Evolutionary conservation across 2,888 invertebrate genomes (phyloP), one percentile per base, ranked within the genome.

Genomic region (Leptinotarsa peninsularis): DNA sequence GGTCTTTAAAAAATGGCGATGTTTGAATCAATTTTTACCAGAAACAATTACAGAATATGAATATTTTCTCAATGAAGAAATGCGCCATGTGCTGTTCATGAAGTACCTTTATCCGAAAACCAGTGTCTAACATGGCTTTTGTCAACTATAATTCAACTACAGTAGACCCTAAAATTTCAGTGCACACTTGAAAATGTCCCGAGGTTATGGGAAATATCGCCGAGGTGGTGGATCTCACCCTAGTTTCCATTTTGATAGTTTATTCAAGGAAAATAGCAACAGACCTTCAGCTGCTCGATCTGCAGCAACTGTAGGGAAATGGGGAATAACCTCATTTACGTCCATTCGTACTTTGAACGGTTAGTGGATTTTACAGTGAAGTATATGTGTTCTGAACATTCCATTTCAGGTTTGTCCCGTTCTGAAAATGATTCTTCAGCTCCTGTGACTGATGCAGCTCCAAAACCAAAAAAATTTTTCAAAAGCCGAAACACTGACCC

Each of bases 281-380:
- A 94, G 94, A 84, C 96, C 96, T 13, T 93, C 95, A 71, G 96
- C 96, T 73, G 95, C 96, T 71, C 93, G 96, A 81, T 96, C 96
- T 49, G 95, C 96, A 81, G 97, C 96, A 79, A 96, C 95, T 50
- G 94, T 97, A 81, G 97, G 97, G 82, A 95, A 96, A 91, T 97
- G 97, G 96, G 97, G 97, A 82, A 95, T 96, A 88, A 96, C 96
- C 85, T 96, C 96, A 80, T 97, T 96, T 88, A 97, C 97, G 33
- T 96, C 96, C 4, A 94, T 96, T 78, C 91, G 97, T 84, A 96
- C 93, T 86, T 91, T 93, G 81, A 94, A 94, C 89, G 93, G 94
- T 93, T 90, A 90, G 82, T 82, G 74, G 74, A 56, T 66, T 67
- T 63, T n/a, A 27, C 15, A 27, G 52, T 33, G n/a, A 52, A 49